A percentile compares a stretch with the other conserved stretches of the same genome.
Conservation (phyloP, 2,113 vertebrate genomes). For the Progne subis region DNA sequence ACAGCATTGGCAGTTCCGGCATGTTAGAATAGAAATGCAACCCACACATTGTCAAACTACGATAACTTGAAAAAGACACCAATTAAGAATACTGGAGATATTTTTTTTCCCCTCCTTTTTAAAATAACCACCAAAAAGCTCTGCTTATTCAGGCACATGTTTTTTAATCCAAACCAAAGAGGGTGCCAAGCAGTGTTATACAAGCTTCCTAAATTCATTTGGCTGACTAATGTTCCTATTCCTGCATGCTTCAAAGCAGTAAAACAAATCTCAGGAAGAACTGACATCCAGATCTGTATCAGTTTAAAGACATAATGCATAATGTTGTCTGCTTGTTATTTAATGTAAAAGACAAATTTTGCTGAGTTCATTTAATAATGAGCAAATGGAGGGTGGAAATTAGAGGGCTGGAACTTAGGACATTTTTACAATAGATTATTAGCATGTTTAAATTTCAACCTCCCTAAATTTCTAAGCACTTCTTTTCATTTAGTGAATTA, state of each 20-base stretch:
- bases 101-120: neutral
- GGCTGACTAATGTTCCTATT: conserved; percentile 51
- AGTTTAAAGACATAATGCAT: conserved; percentile 9
- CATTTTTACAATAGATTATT: neutral
- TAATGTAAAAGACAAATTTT: conserved; percentile 26
- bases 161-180: conserved; percentile 2
- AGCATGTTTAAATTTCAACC: neutral
- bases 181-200: conserved; percentile 50
- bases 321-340: conserved; percentile 18
- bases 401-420: neutral
- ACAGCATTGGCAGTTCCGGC: neutral
- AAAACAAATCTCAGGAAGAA: conserved; percentile 24
- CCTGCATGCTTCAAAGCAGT: conserved; percentile 24
- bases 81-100: neutral
- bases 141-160: neutral
- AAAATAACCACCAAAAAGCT: conserved; percentile 17
- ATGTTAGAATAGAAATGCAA: neutral
- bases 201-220: conserved; percentile 66
- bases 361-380: conserved; percentile 3
- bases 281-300: conserved; percentile 29
- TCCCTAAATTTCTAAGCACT: neutral
- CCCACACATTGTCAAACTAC: neutral
- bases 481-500: neutral
- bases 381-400: conserved; percentile 21
- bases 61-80: neutral